These are phyloP conservation scores for Eudyptes chrysolophus DNA, from an alignment of 2,113 vertebrate species.

Conservation along the genomic window DNA sequence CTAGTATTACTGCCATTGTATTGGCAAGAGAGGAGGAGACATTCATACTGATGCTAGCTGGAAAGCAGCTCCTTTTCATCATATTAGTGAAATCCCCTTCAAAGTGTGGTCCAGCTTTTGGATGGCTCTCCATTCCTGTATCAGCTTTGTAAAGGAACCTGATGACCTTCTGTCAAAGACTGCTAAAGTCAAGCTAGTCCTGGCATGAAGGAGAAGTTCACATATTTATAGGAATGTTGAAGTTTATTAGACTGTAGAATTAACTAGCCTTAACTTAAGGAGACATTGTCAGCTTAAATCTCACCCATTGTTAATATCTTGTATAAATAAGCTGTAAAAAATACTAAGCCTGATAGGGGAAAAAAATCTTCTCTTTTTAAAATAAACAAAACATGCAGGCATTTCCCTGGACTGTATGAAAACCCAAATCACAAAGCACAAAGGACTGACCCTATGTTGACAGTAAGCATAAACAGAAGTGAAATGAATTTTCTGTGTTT, in stretches of 20 bases:
- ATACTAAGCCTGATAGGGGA: neutral
- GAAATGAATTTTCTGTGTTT: neutral
- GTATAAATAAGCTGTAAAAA: conserved; percentile 34
- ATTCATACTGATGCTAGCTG: neutral
- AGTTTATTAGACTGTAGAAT: conserved; percentile 26
- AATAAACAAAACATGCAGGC: neutral
- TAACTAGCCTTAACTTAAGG: conserved; percentile 14
- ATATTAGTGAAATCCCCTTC: neutral
- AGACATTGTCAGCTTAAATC: conserved; percentile 22
- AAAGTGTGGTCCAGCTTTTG: neutral
- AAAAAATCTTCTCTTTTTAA: neutral
- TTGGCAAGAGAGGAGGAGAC: neutral
- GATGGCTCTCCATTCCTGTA: neutral
- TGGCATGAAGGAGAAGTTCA: neutral
- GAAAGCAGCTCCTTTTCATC: neutral
- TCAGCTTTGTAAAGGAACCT: neutral
- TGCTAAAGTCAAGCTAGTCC: neutral
- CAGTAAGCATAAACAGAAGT: neutral
- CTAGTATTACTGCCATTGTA: neutral
- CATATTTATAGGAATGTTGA: conserved; percentile 2
- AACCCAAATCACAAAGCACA: neutral
- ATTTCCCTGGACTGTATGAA: neutral
- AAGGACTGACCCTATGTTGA: neutral
- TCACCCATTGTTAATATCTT: neutral
- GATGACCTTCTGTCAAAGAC: neutral